Percentiles rank a stretch among this genome's conserved stretches.
Conservation (phyloP, 1,140 invertebrate genomes). For the Drosophila sucinea region DNA sequence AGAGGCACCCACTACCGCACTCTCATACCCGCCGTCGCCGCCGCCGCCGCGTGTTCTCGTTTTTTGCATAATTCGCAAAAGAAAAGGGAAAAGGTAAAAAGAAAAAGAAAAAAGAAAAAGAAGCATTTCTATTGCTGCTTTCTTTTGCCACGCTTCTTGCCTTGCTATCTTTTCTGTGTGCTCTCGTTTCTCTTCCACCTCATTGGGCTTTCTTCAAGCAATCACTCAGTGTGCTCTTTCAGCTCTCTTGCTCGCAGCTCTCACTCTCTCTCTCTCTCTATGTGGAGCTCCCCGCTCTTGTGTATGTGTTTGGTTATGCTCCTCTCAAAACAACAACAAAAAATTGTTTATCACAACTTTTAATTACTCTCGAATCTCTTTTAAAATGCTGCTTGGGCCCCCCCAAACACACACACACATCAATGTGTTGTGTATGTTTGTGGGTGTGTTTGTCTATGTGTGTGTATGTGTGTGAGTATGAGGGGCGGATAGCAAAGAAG, state of each 20-base stretch:
- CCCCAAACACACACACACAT: too few species aligned
- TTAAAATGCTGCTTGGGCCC: constrained; percentile 34
- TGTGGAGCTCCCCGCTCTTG: constrained; percentile 14
- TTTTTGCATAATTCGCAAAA: constrained; percentile 38
- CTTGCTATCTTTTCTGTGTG: constrained; percentile 32
- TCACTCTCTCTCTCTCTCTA: not conserved
- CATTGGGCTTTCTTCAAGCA: constrained; percentile 25
- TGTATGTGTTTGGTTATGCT: not conserved
- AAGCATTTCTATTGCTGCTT: constrained; percentile 41
- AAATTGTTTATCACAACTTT: constrained; percentile 75
- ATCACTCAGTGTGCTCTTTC: constrained; percentile 12
- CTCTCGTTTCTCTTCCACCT: constrained; percentile 7
- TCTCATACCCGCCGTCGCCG: constrained; percentile 4
- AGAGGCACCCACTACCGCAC: not conserved
- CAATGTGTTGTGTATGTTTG: constrained; percentile 28
- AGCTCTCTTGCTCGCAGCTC: not conserved
- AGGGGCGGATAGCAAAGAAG: constrained; percentile 25
- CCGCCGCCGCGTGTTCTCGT: constrained; percentile 28
- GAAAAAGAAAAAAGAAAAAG: constrained; percentile 27
- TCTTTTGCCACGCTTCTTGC: constrained; percentile 66
- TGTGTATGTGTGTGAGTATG: constrained; percentile 22
- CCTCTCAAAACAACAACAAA: constrained; percentile 29
- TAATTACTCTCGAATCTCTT: constrained; percentile 75
- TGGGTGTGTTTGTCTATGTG: constrained; percentile 39
- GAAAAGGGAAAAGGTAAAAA: constrained; percentile 26